These are phyloP conservation scores for Poicephalus meyeri DNA, from an alignment of 2,113 vertebrate genomes.

Conservation along the genomic window DNA sequence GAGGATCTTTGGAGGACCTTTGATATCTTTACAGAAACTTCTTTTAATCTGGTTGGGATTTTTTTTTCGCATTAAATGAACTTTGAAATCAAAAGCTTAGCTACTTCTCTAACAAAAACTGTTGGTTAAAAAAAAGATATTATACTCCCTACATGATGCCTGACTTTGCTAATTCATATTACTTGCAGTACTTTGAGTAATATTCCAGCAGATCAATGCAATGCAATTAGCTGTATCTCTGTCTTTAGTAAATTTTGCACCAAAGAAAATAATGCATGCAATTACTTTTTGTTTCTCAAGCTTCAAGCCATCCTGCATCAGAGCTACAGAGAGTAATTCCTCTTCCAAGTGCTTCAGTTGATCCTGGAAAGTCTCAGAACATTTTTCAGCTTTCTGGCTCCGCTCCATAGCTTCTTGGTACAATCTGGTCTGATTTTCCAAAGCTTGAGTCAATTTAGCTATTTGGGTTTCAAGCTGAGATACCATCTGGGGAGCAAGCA, in stretches of 20 bases:
- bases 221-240: not conserved
- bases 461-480: constrained; percentile 79
- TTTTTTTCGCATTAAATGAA: not conserved
- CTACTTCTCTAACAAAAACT: not conserved
- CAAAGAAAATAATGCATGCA: not conserved
- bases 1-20: not conserved
- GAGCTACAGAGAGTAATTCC: constrained; percentile 77
- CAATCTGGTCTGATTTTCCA: constrained; percentile 73
- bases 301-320: constrained; percentile 77
- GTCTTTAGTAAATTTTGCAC: not conserved
- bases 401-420: constrained; percentile 76
- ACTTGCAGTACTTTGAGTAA: not conserved
- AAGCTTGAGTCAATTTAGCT: constrained; percentile 69
- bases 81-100: not conserved
- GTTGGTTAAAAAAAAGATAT: not conserved
- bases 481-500: constrained; percentile 68
- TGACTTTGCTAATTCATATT: not conserved
- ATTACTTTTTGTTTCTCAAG: constrained; percentile 84
- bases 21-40: not conserved
- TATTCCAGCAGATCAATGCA: not conserved
- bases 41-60: not conserved
- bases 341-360: constrained; percentile 78
- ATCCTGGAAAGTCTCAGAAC: constrained; percentile 74
- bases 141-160: not conserved
- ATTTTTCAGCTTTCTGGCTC: constrained; percentile 77